Base-by-base conservation (phyloP, 35 echinoderm and acorn worm genomes). In the Nesometra sesokonis region DNA sequence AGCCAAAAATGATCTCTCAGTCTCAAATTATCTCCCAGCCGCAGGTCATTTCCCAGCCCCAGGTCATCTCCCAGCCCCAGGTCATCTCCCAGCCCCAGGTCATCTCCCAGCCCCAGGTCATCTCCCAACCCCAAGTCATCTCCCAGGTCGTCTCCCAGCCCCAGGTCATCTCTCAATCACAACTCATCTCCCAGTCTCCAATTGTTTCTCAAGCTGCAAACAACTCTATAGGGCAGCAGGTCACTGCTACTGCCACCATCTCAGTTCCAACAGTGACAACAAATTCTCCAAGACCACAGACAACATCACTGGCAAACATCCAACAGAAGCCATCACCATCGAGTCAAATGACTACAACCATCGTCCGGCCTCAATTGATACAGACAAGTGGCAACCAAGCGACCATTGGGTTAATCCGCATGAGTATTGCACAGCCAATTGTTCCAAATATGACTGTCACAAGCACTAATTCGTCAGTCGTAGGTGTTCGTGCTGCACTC, bases 351-450 rank as follows among this genome's bases (percentile, higher is more conserved):
- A 17, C 87, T 17, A 30, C 87, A 13, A 88, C 91, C 0, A 21
- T 88, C 27, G 80, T 93, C 8, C 82, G 88, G 77, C 91, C 91
- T 46, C 91, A 93, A 67, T 46, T 93, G 35, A 84, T 93, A 78
- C 91, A 93, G 78, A 93, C 91, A 9, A 88, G 91, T 81, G 91
- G 91, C 47, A 87, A 82, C 31, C 86, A 93, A 79, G 91, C 91
- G 35, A 93, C 91, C 19, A 93, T 93, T 81, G 91, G 91, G 29
- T 67, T 93, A 29, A 93, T 93, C 67, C 91, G 88, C 8, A 67
- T 67, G 52, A 67, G 52, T 27, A 67, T 67, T 27, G 52, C 52
- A 1, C 52, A 67, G 52, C 52, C 52, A 17, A 67, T 67, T 2
- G 7, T 67, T 67, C 52, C 52, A 27, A 67, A 67, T 67, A 67